Percentiles rank a stretch among this genome's conserved stretches.
Conservation (phyloP, 2,888 invertebrate genomes). For the Dilophus febrilis region DNA sequence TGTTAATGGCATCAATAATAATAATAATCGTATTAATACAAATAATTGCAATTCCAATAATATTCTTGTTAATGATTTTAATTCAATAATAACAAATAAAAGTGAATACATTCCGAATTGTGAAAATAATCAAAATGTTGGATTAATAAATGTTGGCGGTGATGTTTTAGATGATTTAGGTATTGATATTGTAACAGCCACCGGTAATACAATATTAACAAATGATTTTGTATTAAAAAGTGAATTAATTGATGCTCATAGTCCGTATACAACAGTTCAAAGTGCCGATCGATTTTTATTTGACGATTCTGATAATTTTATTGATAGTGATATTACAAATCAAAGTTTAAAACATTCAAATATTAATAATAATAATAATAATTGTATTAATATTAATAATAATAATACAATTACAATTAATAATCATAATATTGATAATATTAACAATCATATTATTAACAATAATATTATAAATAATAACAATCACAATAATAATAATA, state of each 20-base stretch:
- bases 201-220: slow-evolving; percentile 18
- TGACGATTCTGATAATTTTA: slow-evolving; percentile 22
- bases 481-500: slow-evolving; percentile 12
- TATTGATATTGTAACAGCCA: slow-evolving; percentile 10
- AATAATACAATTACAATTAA: slow-evolving; percentile 11
- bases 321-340: slow-evolving; percentile 15
- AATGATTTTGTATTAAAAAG: slow-evolving; percentile 27
- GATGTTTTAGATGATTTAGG: too few relatives aligned
- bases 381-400: too few relatives aligned
- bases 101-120: slow-evolving; percentile 23
- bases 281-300: slow-evolving; percentile 30
- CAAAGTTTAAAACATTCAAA: slow-evolving; percentile 18
- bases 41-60: slow-evolving; percentile 1
- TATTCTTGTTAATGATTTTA: not conserved
- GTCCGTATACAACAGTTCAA: slow-evolving; percentile 28
- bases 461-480: slow-evolving; percentile 13
- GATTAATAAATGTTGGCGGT: not conserved
- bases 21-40: not conserved
- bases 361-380: slow-evolving; percentile 13
- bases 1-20: not conserved
- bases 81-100: too few relatives aligned
- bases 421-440: not conserved
- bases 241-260: slow-evolving; percentile 27
- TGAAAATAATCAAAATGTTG: slow-evolving; percentile 10
- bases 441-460: slow-evolving; percentile 11